phyloP scores from a whole-genome alignment of 2,888 invertebrate genomes.

The Microctonus brassicae region DNA sequence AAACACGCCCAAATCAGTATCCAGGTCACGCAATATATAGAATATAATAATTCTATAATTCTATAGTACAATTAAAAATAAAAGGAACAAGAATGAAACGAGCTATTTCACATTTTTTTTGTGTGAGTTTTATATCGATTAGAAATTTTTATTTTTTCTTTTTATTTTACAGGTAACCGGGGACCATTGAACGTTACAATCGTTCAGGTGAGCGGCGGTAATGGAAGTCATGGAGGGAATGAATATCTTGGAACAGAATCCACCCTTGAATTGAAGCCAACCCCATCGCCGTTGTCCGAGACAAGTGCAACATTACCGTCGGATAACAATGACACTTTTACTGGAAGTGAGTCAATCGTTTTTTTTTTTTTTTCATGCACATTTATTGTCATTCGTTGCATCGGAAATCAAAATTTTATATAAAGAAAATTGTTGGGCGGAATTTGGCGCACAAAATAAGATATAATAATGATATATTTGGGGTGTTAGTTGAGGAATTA shows the following conservation, averaged over 20 bases:
- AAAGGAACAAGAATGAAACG: not conserved
- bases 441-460: not conserved
- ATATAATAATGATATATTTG: not conserved
- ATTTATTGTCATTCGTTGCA: no score
- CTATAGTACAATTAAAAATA: not conserved
- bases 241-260: constrained; percentile 64
- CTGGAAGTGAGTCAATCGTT: constrained; percentile 51
- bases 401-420: no score
- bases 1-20: not conserved
- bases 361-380: no score
- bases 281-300: constrained; percentile 64
- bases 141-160: not conserved
- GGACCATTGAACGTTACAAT: constrained; percentile 66
- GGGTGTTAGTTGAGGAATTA: not conserved
- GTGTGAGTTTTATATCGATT: not conserved
- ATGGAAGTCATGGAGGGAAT: constrained; percentile 53
- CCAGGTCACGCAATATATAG: constrained; percentile 26
- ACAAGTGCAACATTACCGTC: constrained; percentile 62
- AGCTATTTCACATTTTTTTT: not conserved
- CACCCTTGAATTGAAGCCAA: constrained; percentile 59
- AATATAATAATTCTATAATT: not conserved
- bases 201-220: constrained; percentile 62
- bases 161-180: constrained; percentile 62
- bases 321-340: constrained; percentile 64
- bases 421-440: no score